These are phyloP conservation scores for Galeopterus variegatus DNA, from an alignment of 2,113 vertebrate genomes.

Conservation along the genomic window DNA sequence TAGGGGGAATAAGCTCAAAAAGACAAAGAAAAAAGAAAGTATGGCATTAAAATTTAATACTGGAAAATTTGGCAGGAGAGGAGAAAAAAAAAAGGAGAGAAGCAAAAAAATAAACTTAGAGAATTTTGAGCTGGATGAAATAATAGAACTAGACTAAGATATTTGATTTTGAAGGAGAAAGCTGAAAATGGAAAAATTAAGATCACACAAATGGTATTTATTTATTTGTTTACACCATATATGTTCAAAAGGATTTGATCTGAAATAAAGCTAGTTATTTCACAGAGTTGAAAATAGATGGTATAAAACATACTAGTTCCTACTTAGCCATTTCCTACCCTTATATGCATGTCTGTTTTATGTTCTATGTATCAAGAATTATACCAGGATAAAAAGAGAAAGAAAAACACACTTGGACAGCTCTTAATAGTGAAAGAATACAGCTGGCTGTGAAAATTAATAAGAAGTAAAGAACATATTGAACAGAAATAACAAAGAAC, in stretches of 20 bases:
- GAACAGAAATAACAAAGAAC: constrained; percentile 58
- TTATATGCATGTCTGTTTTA: background rate
- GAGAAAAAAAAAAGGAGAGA: background rate
- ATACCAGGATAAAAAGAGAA: background rate
- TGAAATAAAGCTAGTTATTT: background rate
- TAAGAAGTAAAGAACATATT: constrained; percentile 45
- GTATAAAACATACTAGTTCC: background rate
- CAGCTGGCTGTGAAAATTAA: constrained; percentile 61
- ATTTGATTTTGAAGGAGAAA: constrained; percentile 35
- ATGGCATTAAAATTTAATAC: background rate
- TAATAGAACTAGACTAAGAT: background rate
- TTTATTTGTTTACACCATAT: background rate
- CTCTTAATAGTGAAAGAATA: background rate
- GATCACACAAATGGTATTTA: background rate
- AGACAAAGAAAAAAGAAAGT: background rate
- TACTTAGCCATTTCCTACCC: background rate
- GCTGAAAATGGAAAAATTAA: background rate
- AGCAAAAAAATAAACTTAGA: background rate
- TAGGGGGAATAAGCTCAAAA: background rate
- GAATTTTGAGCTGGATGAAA: background rate
- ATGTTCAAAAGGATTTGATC: background rate
- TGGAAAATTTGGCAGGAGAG: background rate
- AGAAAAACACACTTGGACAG: background rate
- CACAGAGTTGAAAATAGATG: background rate
- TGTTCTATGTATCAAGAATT: background rate